phyloP scores from a whole-genome alignment of 2,888 invertebrate genomes.

The Limnephilus marmoratus region DNA sequence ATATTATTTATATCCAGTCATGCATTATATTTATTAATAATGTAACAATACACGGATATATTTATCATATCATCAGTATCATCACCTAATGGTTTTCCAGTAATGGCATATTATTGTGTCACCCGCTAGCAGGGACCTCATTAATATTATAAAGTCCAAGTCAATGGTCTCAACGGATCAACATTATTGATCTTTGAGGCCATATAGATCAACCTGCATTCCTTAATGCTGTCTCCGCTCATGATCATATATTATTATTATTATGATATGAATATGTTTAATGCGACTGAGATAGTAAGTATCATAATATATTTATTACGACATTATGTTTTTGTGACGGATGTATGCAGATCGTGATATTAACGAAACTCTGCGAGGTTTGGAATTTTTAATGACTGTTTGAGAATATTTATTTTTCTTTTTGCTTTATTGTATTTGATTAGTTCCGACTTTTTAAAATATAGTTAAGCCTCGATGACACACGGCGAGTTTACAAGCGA shows the following conservation, averaged over 20 bases:
- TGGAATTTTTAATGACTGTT: not conserved
- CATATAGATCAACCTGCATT: slow-evolving; percentile 55
- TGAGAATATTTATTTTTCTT: not conserved
- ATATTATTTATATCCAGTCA: not conserved
- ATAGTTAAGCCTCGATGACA: no score
- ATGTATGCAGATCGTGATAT: not conserved
- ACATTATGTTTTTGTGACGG: not conserved
- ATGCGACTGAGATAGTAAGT: not conserved
- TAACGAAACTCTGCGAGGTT: not conserved
- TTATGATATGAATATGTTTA: not conserved
- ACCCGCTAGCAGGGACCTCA: slow-evolving; percentile 52
- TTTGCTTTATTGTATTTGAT: not conserved
- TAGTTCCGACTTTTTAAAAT: not conserved
- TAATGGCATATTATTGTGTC: slow-evolving; percentile 65
- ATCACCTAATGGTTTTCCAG: slow-evolving; percentile 47
- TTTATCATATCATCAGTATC: not conserved
- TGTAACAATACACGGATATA: slow-evolving; percentile 21
- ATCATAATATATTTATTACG: not conserved
- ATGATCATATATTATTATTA: slow-evolving; percentile 15
- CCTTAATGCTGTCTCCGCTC: slow-evolving; percentile 21
- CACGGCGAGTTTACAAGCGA: no score
- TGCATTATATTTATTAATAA: not conserved
- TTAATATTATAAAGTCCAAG: slow-evolving; percentile 55
- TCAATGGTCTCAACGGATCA: slow-evolving; percentile 26
- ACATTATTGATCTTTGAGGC: slow-evolving; percentile 52